Evolutionary conservation across 2,113 vertebrate species (phyloP).

Genomic region (Plectropomus leopardus): DNA sequence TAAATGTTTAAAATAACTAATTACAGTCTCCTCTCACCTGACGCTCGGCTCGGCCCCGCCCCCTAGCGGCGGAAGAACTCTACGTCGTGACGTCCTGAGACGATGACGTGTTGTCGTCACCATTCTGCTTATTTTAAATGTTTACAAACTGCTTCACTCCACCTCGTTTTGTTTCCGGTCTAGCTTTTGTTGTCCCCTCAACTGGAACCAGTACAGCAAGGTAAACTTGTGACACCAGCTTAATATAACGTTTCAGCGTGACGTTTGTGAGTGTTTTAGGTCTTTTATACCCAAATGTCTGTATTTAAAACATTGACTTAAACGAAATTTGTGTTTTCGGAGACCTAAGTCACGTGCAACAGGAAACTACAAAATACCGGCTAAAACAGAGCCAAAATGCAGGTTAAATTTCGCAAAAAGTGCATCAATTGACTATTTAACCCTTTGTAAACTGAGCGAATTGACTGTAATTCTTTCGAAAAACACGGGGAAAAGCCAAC

Average conservation of each 20-base stretch:
- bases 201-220: not conserved
- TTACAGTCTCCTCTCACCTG: too few species aligned
- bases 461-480: too few species aligned
- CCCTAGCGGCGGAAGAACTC: not conserved
- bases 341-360: not conserved
- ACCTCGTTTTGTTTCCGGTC: not conserved
- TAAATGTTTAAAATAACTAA: too few species aligned
- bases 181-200: too few species aligned
- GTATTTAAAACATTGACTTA: not conserved
- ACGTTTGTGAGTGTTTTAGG: too few species aligned
- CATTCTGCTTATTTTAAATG: conserved; percentile 1
- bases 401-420: not conserved
- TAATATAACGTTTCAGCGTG: not conserved
- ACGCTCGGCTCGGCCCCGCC: conserved; percentile 7
- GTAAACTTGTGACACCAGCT: not conserved
- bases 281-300: too few species aligned
- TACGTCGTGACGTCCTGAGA: not conserved
- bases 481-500: too few species aligned
- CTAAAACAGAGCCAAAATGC: not conserved
- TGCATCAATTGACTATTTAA: too few species aligned
- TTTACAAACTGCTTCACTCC: not conserved
- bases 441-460: too few species aligned
- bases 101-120: not conserved
- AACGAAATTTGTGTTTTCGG: not conserved
- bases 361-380: not conserved